phyloP scores from a whole-genome alignment of 2,888 invertebrate genomes.

The Poecilobothrus nobilitatus region DNA sequence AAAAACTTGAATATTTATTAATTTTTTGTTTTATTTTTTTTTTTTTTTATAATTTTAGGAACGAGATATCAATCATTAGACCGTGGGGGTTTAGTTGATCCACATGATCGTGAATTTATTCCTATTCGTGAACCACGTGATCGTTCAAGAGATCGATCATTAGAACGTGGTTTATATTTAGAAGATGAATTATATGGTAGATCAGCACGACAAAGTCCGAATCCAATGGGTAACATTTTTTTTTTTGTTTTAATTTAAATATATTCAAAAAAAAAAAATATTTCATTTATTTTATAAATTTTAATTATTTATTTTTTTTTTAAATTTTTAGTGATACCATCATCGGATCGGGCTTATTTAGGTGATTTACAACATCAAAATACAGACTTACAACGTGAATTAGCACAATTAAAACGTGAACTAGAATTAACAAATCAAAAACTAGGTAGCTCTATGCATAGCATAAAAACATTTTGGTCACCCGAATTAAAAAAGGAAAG shows the following conservation, averaged over 20 bases:
- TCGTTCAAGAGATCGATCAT: constrained; percentile 56
- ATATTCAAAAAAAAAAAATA: too few species aligned
- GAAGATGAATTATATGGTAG: constrained; percentile 62
- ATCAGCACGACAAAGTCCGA: constrained; percentile 63
- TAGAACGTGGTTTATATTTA: constrained; percentile 60
- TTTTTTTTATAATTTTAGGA: constrained; percentile 27
- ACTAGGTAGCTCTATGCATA: constrained; percentile 97
- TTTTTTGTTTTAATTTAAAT: background rate
- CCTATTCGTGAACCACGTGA: constrained; percentile 71
- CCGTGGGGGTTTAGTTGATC: constrained; percentile 60
- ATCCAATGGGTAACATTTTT: constrained; percentile 45
- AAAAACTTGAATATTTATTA: background rate
- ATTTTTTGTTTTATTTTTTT: constrained; percentile 3
- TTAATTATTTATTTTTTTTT: constrained; percentile 7
- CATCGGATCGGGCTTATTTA: constrained; percentile 55
- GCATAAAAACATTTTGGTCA: constrained; percentile 99
- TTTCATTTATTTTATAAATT: background rate
- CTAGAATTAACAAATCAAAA: constrained; percentile 95
- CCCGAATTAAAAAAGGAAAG: constrained; percentile 98
- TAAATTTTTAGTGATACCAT: constrained; percentile 40
- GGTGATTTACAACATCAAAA: constrained; percentile 90
- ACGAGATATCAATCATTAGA: constrained; percentile 63
- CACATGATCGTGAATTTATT: constrained; percentile 76
- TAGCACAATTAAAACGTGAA: constrained; percentile 85
- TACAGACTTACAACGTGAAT: constrained; percentile 87